phyloP scores from a whole-genome alignment of 2,113 vertebrate species.

The Hystrix brachyura region DNA sequence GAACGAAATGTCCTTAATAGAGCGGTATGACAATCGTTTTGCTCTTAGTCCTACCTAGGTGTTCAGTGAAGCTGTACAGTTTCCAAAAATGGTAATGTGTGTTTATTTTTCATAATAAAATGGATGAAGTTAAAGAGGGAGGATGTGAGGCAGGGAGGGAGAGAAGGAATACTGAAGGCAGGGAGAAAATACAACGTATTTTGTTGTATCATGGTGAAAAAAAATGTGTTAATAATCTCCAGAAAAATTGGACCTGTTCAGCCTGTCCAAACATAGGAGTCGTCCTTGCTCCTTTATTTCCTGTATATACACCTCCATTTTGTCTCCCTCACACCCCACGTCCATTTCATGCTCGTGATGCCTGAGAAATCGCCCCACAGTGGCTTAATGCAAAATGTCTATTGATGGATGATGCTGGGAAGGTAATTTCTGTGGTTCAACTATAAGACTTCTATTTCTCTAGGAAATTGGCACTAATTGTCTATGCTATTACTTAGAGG shows the following conservation, averaged over 20 bases:
- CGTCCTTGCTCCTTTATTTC: background rate
- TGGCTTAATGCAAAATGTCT: background rate
- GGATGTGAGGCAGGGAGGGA: too few relatives aligned
- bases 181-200: background rate
- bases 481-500: background rate
- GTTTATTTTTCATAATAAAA: background rate
- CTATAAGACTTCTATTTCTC: background rate
- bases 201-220: background rate
- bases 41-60: background rate
- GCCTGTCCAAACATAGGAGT: background rate
- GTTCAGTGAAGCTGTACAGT: background rate
- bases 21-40: accelerated
- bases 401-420: background rate
- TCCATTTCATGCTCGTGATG: background rate
- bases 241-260: background rate
- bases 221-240: background rate
- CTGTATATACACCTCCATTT: background rate
- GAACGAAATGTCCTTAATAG: background rate
- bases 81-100: background rate
- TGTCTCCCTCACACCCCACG: background rate
- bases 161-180: background rate
- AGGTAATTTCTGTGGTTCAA: background rate
- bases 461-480: background rate
- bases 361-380: background rate
- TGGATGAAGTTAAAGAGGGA: background rate